phyloP scores from a whole-genome alignment of 2,113 vertebrate genomes.

The Athene cunicularia region DNA sequence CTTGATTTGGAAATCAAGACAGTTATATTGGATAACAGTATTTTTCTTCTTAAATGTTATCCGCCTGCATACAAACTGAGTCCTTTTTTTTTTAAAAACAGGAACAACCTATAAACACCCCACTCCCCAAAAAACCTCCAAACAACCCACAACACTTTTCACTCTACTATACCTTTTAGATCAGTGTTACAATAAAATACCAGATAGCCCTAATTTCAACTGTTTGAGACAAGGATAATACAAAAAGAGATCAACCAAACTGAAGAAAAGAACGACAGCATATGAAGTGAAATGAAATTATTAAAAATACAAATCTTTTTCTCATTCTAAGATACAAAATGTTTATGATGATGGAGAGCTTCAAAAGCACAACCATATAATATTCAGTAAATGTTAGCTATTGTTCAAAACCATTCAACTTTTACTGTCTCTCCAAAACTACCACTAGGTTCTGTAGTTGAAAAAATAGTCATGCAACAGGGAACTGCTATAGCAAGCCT shows the following conservation, averaged over 20 bases:
- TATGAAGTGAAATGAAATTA: neutral
- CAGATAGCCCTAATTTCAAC: neutral
- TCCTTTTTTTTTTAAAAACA: neutral
- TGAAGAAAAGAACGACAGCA: neutral
- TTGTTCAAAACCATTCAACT: neutral
- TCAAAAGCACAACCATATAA: neutral
- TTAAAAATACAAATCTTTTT: neutral
- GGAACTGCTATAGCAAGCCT: neutral
- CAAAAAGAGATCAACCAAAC: neutral
- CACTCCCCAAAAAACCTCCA: accelerated
- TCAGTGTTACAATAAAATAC: neutral
- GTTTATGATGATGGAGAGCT: neutral
- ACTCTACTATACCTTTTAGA: neutral
- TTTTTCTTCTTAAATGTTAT: neutral
- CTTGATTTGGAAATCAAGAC: neutral
- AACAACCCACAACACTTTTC: neutral
- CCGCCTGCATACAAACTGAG: neutral
- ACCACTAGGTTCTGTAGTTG: neutral
- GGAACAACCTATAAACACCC: neutral
- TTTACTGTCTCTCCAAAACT: neutral
- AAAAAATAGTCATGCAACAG: neutral
- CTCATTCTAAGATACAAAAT: neutral
- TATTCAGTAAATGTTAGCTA: neutral
- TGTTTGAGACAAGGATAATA: neutral
- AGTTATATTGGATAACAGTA: neutral